Base-by-base conservation (phyloP, 53 echinoderm and acorn worm genomes). In the Apostichopus leukothele region DNA sequence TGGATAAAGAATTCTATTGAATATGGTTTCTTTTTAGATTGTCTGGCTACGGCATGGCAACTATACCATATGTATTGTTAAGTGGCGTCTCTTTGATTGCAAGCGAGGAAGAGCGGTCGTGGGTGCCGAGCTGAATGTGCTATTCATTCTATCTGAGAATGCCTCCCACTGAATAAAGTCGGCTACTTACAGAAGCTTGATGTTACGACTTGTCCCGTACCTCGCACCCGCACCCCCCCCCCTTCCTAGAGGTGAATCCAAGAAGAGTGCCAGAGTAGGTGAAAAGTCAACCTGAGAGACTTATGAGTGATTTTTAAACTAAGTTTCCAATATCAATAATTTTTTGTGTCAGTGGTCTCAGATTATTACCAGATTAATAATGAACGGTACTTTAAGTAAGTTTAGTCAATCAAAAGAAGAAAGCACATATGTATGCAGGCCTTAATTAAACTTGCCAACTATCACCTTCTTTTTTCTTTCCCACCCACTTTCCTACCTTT, bases 1-100 rank as follows among this genome's bases (percentile, higher is more conserved):
- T 55, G n/a, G 81, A 81, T 14, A 81, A 81, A 81, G n/a, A 10
- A 22, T 54, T 81, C 81, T 81, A 81, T 81, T 81, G 81, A 81
- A 52, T 71, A 59, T 10, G 81, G 59, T 54, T 81, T 81, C 39
- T 39, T 39, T 39, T 39, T 39, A 39, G 79, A 52, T 39, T 39
- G 39, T 39, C 39, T 39, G 39, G 39, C 39, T 39, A 39, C 39
- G 39, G 39, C 39, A 79, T 51, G 52, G 10, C 39, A 79, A 51
- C 51, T 10, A 79, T 51, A 79, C 51, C 53, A 79, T 13, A 63
- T 63, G 4, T 16, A 79, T 79, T 79, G 79, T 79, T 20, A 18
- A 19, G 50, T 52, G 79, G 79, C 79, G 79, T 79, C 79, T 51
- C 79, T 79, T 79, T 79, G 50, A 53, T 79, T 19, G 18, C 5